Conservation (phyloP, 2,888 invertebrate species). For the Mantis religiosa region DNA sequence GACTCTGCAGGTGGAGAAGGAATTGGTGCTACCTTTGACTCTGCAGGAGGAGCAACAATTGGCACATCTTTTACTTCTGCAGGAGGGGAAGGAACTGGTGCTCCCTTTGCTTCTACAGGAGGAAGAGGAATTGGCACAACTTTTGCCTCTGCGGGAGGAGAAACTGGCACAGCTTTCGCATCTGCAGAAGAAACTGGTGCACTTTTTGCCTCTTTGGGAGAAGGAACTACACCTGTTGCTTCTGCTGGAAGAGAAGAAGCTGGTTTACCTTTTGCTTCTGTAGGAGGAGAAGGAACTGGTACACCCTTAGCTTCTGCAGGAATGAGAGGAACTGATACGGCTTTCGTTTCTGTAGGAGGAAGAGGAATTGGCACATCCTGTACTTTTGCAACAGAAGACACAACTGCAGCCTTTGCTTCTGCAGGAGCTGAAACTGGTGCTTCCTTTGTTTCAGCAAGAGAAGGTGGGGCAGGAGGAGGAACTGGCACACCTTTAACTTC, state of each 20-base stretch:
- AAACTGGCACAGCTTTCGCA: background rate
- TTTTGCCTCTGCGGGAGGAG: background rate
- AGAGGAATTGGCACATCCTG: background rate
- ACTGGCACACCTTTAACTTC: background rate
- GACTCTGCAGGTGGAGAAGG: background rate
- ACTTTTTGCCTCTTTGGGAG: constrained; percentile 17
- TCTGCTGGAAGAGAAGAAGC: background rate
- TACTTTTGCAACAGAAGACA: background rate
- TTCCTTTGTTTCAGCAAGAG: constrained; percentile 13
- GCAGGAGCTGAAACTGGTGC: background rate
- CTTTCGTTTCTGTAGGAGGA: background rate
- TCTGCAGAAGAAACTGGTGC: background rate
- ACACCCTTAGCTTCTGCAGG: background rate
- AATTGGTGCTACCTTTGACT: background rate
- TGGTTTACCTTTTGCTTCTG: background rate
- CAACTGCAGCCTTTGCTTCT: background rate
- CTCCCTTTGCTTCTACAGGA: constrained; percentile 17
- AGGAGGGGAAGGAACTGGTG: constrained; percentile 11
- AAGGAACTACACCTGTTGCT: too few relatives aligned
- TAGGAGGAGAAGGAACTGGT: background rate
- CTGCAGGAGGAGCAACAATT: background rate
- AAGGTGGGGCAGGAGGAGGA: constrained; percentile 4
- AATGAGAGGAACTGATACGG: background rate
- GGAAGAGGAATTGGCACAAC: background rate
- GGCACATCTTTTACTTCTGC: background rate